Percentiles rank a stretch among this genome's conserved stretches.
phyloP scores from a whole-genome alignment of 2,888 invertebrate genomes.

The Luperina testacea region DNA sequence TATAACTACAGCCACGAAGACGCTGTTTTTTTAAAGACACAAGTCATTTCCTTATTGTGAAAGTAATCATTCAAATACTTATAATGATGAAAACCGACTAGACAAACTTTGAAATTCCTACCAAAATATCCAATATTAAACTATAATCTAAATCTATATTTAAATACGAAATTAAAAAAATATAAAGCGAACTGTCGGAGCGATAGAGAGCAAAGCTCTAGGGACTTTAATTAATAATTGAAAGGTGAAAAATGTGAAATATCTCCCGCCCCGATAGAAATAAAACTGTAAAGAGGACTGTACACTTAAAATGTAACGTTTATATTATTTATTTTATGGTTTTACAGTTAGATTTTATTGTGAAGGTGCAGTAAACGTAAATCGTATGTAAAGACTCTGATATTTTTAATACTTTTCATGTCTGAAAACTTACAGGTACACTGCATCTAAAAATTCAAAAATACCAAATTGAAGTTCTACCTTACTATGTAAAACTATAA shows the following conservation, averaged over 20 bases:
- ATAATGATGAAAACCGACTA: neutral
- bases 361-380: slow-evolving; percentile 16
- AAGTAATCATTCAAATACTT: neutral
- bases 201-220: slow-evolving; percentile 15
- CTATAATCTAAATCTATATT: slow-evolving; percentile 26
- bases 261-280: slow-evolving; percentile 33
- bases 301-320: slow-evolving; percentile 32
- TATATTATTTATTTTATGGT: slow-evolving; percentile 30
- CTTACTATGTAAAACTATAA: neutral
- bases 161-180: slow-evolving; percentile 32
- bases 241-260: slow-evolving; percentile 65
- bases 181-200: slow-evolving; percentile 13
- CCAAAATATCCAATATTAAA: slow-evolving; percentile 33
- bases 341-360: slow-evolving; percentile 25
- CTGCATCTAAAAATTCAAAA: neutral
- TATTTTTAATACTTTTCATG: neutral
- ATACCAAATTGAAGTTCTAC: neutral
- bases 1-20: neutral
- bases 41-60: neutral
- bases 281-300: slow-evolving; percentile 41
- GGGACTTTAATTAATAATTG: slow-evolving; percentile 67
- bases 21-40: neutral
- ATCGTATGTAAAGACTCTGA: slow-evolving; percentile 2
- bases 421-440: neutral
- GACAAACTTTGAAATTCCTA: neutral